Base-by-base conservation (phyloP, 2,113 vertebrate species). In the Asarcornis scutulata region DNA sequence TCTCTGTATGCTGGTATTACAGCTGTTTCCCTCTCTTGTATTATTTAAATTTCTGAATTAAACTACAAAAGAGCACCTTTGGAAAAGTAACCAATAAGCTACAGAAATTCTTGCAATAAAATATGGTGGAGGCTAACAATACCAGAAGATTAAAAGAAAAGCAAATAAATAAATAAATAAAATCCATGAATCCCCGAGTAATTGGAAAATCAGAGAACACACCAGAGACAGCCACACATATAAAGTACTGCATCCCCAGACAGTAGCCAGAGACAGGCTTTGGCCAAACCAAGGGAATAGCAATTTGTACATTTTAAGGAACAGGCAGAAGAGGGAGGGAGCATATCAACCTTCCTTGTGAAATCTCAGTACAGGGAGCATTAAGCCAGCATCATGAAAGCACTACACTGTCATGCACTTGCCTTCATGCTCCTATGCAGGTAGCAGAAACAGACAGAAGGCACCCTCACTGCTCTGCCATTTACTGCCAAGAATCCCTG, bases 361-460 rank as follows among this genome's bases (percentile, higher is more conserved):
- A 83, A 75, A 79, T 64, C 20, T 9, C 52, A 60, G 29, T 6
- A 38, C 6, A n/a, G 29, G 72, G 72, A n/a, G 2, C 2, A 48
- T 34, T 62, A 46, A 84, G 13, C 7, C 11, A 79, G 16, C 34
- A 36, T 32, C 38, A 34, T 40, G 53, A 55, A 38, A 40, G 20
- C 71, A 42, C 6, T 9, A 60, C 38, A 17, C 44, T 21, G 21
- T 74, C 40, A 50, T 8, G 63, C 0, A 0, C 0, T 0, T n/a
- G 56, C 21, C 31, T 89, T 78, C 23, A 8, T 48, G 31, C 17
- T 64, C 11, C 27, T 11, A 22, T 22, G 17, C 23, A 84, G 73
- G 34, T 21, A 64, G 9, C 42, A 68, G 34, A 17, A 31, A 29
- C 5, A 91, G 22, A 76, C 42, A 32, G 6, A 83, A 4, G 8